These are phyloP conservation scores for Himalopsyche phryganea DNA, from an alignment of 1,140 invertebrate species.

Conservation along the genomic window DNA sequence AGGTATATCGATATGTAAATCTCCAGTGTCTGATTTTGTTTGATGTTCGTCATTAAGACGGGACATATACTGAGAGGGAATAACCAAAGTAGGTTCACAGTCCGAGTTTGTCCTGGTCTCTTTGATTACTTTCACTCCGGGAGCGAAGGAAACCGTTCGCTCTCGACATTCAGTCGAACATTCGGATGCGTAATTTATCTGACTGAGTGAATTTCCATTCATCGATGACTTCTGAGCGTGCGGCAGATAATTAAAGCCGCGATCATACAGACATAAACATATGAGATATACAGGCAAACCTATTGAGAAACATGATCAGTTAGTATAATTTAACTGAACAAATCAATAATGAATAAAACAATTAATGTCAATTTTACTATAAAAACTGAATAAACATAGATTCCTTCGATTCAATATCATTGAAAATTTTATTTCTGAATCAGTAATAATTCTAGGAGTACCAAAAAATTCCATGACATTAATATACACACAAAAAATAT, in stretches of 20 bases:
- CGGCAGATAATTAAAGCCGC: constrained; percentile 27
- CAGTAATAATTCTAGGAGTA: no score
- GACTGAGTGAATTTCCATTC: constrained; percentile 22
- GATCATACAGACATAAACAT: constrained; percentile 22
- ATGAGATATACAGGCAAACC: constrained; percentile 27
- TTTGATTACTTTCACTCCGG: constrained; percentile 9
- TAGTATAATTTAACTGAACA: no score
- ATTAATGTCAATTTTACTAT: no score
- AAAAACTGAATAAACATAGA: no score
- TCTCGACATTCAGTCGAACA: constrained; percentile 24
- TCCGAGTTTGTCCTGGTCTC: not conserved
- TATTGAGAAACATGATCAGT: constrained; percentile 13
- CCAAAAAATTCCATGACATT: no score
- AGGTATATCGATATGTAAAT: no score
- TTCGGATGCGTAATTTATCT: constrained; percentile 29
- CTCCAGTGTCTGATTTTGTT: not conserved
- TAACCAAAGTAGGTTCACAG: not conserved
- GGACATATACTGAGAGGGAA: not conserved
- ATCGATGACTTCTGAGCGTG: constrained; percentile 28
- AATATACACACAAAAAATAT: no score
- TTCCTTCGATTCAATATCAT: no score
- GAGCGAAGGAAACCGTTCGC: not conserved
- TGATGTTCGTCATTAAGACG: not conserved
- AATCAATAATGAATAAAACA: no score
- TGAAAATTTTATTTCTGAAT: no score